Evolutionary conservation across 2,113 vertebrate genomes (phyloP).

Genomic region (Verasper variegatus): DNA sequence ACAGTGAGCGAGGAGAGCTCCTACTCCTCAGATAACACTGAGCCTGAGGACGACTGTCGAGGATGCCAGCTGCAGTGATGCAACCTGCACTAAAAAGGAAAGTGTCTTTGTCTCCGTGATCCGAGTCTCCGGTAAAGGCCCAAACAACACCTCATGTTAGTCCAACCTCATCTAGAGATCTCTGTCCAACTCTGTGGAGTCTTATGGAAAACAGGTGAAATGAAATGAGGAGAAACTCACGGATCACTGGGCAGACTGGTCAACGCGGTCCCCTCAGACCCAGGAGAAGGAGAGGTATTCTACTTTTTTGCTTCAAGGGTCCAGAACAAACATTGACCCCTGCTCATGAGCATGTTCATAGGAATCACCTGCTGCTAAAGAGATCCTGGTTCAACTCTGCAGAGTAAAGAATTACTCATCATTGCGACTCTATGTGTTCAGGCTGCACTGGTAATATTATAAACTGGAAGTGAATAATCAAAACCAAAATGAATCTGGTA

Average conservation of each 20-base stretch:
- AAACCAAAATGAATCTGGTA: background rate
- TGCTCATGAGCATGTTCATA: conserved; percentile 50
- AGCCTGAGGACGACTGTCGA: conserved; percentile 79
- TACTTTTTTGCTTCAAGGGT: conserved; percentile 33
- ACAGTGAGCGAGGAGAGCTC: conserved; percentile 82
- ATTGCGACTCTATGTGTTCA: conserved; percentile 35
- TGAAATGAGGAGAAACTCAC: conserved; percentile 27
- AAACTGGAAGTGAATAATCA: background rate
- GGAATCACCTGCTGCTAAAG: conserved; percentile 51
- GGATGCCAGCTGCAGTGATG: conserved; percentile 79
- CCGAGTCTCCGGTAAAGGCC: conserved; percentile 24
- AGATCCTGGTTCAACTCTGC: conserved; percentile 46
- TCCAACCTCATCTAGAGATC: conserved; percentile 50
- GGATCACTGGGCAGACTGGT: conserved; percentile 18
- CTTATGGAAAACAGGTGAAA: conserved; percentile 5
- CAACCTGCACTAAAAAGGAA: background rate
- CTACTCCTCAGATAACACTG: conserved; percentile 78
- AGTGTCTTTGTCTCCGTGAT: conserved; percentile 20
- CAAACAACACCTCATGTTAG: conserved; percentile 59
- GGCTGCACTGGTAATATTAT: conserved; percentile 13
- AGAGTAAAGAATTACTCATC: conserved; percentile 38
- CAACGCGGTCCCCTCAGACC: background rate
- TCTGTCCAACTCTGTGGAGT: conserved; percentile 25
- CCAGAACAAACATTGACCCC: conserved; percentile 4
- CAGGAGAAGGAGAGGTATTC: background rate